Base-by-base conservation (phyloP, 2,113 vertebrate species). In the Pygoscelis antarcticus region DNA sequence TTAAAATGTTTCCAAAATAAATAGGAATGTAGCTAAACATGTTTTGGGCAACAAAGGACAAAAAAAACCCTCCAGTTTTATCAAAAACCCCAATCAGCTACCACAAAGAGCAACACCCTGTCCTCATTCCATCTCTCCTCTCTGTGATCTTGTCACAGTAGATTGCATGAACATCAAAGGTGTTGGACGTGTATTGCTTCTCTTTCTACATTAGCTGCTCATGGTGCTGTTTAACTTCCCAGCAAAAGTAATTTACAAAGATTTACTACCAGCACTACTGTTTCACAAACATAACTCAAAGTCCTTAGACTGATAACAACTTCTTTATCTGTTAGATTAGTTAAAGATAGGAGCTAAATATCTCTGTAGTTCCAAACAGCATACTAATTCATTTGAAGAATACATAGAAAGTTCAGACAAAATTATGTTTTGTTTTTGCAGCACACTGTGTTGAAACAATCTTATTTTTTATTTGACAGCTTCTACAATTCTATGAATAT, bases 401-500 rank as follows among this genome's bases (percentile, higher is more conserved):
- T 34, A 36, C 27, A 36, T 5, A 83, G 25, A 36, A 61, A 57
- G 13, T 87, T 62, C 36, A 76, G 46, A 34, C 9, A 62, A 82
- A 80, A 8, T 44, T 77, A 11, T 74, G 38, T 58, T 75, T 94
- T 79, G 23, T 91, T 89, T 89, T 84, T n/a, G 75, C 46, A 84
- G 55, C 36, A 52, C 23, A 22, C 7, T 44, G 6, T 26, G 12
- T 76, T 80, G 25, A 92, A 83, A 58, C 6, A 83, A 26, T 29
- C n/a, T 77, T 54, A 11, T 64, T 80, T 88, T 88, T 46, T 76
- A 18, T 69, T 86, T 78, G 22, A 76, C 47, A 72, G 47, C 36
- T 83, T 70, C 65, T 84, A 51, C 8, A 79, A 11, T 68, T 69
- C 38, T 58, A 49, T 32, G 40, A 74, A 32, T 34, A 42, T 29